Base-by-base conservation (phyloP, 2,888 invertebrate genomes). In the Smittia sp. region DNA sequence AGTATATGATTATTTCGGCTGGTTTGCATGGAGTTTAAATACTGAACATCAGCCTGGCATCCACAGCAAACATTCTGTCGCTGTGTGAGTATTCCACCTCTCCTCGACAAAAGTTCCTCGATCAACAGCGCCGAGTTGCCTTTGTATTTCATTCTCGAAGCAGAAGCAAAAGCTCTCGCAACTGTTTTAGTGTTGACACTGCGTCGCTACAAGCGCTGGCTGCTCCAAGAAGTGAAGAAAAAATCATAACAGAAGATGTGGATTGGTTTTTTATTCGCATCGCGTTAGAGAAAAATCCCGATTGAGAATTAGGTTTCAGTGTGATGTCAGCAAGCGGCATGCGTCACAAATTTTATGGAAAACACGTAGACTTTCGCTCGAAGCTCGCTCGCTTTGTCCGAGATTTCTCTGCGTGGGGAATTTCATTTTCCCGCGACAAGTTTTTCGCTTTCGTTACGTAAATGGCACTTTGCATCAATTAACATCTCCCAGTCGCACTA, bases 1-100 rank as follows among this genome's bases (percentile, higher is more conserved):
- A 72, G 72, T 72, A 72, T 72, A 72, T 72, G 72, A 72, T 72
- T 72, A 72, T 72, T 72, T 72, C 39, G 72, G 72, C 72, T 32
- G 62, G 32, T 62, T 62, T 72, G 72, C 72, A 54, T 62, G 32
- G 24, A 58, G 54, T 32, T 72, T 72, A 72, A 54, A 69, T 69
- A 72, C 32, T 54, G 38, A 72, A 69, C 54, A 72, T 58, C 58
- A 58, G 58, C 20, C 58, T 58, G 58, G 18, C 9, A 46, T 46
- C 52, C 69, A 32, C 27, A 39, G 24, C 15, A 22, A 22, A 58
- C n/a, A 22, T 58, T 58, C 38, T 72, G 39, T 54, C 32, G 9
- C 24, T 52, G 72, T 72, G 9, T 72, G 62, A n/a, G 58, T 72
- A 22, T 62, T 9, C 72, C 72, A 72, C 72, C 72, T 72, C 72